These are phyloP conservation scores for Tolypeutes matacus DNA, from an alignment of 2,797 vertebrate genomes.

Conservation along the genomic window DNA sequence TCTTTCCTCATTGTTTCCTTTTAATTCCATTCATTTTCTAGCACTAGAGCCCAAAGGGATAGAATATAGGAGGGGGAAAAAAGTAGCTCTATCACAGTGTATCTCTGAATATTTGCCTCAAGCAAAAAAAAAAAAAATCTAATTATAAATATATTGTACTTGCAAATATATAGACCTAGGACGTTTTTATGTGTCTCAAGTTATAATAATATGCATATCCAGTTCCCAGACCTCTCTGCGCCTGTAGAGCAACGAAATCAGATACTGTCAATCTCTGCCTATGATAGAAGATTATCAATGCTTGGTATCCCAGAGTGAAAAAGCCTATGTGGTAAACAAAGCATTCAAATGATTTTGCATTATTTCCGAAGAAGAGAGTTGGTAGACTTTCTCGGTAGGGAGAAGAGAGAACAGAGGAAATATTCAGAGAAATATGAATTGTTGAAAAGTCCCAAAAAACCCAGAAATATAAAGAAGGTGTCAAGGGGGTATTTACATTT, in stretches of 20 bases:
- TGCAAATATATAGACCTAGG: conserved; percentile 50
- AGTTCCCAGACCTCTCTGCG: background rate
- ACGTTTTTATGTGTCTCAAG: background rate
- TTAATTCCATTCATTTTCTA: conserved; percentile 10
- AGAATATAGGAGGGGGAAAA: background rate
- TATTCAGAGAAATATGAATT: background rate
- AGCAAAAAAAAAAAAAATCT: conserved; percentile 50
- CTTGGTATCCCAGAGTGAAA: conserved; percentile 57
- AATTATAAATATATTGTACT: background rate
- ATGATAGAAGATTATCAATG: conserved; percentile 19
- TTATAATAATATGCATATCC: background rate
- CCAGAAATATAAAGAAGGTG: conserved; percentile 18
- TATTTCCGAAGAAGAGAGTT: conserved; percentile 61
- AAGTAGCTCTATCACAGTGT: conserved; percentile 47
- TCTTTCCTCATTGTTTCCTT: conserved; percentile 46
- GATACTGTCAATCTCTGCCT: background rate
- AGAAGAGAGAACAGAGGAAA: conserved; percentile 44
- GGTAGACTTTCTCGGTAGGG: conserved; percentile 66
- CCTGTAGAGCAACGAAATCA: conserved; percentile 54
- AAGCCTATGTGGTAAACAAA: conserved; percentile 45
- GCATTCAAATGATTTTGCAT: conserved; percentile 36
- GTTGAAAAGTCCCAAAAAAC: conserved; percentile 54
- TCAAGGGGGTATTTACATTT: conserved; percentile 71
- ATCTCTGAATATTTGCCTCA: conserved; percentile 46
- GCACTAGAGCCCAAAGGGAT: background rate